Conservation (phyloP, 2,113 vertebrate species). For the Paraplagusia blochii region DNA sequence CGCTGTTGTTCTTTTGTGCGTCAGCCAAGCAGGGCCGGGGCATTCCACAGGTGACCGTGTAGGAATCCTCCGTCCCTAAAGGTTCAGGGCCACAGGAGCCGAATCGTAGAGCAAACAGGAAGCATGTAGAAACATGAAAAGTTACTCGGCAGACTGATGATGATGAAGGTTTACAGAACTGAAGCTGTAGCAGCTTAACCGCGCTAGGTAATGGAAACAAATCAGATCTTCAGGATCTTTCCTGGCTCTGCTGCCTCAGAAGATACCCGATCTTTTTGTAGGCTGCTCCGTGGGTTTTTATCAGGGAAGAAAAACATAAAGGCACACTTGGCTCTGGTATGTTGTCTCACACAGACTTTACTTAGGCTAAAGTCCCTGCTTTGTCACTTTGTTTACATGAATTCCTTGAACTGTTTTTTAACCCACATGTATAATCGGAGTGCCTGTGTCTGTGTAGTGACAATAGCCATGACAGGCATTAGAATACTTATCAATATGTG, state of each 20-base stretch:
- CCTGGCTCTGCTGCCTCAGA: conserved; percentile 1
- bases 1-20: conserved; percentile 72
- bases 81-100: conserved; percentile 53
- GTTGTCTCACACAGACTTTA: too few relatives aligned
- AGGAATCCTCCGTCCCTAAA: conserved; percentile 80
- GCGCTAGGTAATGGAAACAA: neutral
- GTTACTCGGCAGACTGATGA: conserved; percentile 27
- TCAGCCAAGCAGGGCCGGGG: conserved; percentile 73
- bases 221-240: too few relatives aligned
- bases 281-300: neutral
- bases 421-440: too few relatives aligned
- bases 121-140: conserved; percentile 61
- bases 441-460: too few relatives aligned
- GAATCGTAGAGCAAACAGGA: conserved; percentile 52
- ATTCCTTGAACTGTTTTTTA: too few relatives aligned
- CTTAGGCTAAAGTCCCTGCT: too few relatives aligned
- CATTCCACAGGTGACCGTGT: conserved; percentile 82
- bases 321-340: neutral
- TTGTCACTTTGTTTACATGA: too few relatives aligned
- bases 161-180: conserved; percentile 26
- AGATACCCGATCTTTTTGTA: neutral
- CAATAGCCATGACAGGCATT: too few relatives aligned
- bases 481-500: too few relatives aligned
- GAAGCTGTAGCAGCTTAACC: conserved; percentile 1
- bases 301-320: neutral